Conservation (phyloP, 2,113 vertebrate genomes). For the Hippolais icterina region DNA sequence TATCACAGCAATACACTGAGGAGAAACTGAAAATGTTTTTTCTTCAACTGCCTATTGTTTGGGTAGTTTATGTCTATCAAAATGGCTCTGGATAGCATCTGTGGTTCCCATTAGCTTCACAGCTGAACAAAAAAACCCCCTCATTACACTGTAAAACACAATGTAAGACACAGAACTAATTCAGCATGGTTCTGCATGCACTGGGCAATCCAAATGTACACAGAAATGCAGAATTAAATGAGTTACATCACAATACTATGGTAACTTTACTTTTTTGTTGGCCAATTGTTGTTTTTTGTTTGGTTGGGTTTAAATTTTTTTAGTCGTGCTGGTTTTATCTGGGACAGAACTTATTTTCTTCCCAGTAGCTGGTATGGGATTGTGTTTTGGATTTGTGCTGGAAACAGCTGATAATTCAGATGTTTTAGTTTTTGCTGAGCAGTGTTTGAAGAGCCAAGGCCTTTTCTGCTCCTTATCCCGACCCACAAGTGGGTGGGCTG, state of each 20-base stretch:
- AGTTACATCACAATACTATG: not conserved
- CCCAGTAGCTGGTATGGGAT: too few species aligned
- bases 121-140: not conserved
- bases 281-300: not conserved
- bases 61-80: not conserved
- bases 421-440: not conserved
- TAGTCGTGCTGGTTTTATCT: not conserved
- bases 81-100: not conserved
- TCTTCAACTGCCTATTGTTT: not conserved
- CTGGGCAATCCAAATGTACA: not conserved
- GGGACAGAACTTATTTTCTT: not conserved
- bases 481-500: not conserved
- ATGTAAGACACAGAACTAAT: not conserved
- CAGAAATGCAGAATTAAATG: not conserved
- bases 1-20: not conserved
- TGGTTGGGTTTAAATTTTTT: not conserved
- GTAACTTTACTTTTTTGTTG: not conserved
- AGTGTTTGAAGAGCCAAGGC: not conserved
- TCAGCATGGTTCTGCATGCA: not conserved
- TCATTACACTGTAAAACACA: not conserved
- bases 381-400: not conserved
- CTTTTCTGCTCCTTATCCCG: not conserved
- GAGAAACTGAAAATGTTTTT: not conserved
- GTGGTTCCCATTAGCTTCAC: not conserved
- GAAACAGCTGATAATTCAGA: not conserved